These are phyloP conservation scores for Acanthurus leucopareius DNA, from an alignment of 2,797 vertebrate genomes.

Conservation along the genomic window DNA sequence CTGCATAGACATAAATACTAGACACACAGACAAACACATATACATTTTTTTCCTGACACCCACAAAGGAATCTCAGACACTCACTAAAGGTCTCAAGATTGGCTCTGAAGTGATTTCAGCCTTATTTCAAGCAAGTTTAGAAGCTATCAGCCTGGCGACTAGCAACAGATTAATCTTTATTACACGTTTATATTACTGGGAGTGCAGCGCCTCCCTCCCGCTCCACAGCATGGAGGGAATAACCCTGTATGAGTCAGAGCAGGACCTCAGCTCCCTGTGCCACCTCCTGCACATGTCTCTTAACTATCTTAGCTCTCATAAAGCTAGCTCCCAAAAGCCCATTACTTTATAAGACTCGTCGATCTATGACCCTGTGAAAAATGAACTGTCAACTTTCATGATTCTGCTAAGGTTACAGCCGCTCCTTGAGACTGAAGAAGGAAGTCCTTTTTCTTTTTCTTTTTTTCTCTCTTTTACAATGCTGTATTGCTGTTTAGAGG, in stretches of 20 bases:
- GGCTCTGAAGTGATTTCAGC: conserved; percentile 88
- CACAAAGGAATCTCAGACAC: conserved; percentile 77
- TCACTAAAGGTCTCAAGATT: conserved; percentile 79
- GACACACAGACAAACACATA: conserved; percentile 72
- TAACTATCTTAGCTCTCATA: conserved; percentile 91
- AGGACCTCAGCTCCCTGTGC: conserved; percentile 83
- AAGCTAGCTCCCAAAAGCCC: conserved; percentile 88
- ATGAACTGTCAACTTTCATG: conserved; percentile 91
- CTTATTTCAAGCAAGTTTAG: conserved; percentile 90
- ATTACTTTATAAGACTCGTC: conserved; percentile 89
- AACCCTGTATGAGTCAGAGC: conserved; percentile 85
- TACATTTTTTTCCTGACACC: conserved; percentile 69
- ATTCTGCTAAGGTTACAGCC: conserved; percentile 88
- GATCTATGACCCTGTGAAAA: conserved; percentile 91
- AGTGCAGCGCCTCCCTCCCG: conserved; percentile 78
- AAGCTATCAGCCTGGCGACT: conserved; percentile 85
- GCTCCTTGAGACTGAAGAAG: conserved; percentile 83
- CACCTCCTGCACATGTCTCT: conserved; percentile 86
- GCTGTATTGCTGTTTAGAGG: conserved; percentile 73
- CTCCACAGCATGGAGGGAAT: conserved; percentile 81
- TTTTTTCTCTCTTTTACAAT: conserved; percentile 65
- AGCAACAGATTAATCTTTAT: conserved; percentile 92
- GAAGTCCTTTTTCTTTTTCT: conserved; percentile 61
- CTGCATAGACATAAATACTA: conserved; percentile 53
- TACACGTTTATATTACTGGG: conserved; percentile 89